phyloP scores from a whole-genome alignment of 2,113 vertebrate species.

The Pachyramphus minor region DNA sequence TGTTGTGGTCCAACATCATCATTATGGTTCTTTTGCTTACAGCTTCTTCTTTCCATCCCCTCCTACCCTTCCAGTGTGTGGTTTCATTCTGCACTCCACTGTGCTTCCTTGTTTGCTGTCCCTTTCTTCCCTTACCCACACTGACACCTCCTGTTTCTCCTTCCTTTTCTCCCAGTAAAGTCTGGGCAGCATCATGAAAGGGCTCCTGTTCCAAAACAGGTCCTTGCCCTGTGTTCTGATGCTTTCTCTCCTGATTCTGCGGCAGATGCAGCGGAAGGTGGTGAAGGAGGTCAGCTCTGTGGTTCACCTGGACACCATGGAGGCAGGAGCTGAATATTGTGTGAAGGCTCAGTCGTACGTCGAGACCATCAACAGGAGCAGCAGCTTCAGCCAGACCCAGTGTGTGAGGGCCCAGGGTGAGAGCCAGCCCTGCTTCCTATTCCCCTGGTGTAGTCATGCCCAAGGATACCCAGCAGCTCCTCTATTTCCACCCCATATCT shows the following conservation, averaged over 20 bases:
- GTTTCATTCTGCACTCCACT: neutral
- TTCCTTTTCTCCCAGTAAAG: neutral
- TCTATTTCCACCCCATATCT: rapidly evolving
- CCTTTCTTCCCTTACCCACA: neutral
- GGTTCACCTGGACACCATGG: constrained; percentile 59
- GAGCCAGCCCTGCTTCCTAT: neutral
- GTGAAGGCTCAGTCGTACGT: constrained; percentile 60
- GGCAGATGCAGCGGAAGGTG: constrained; percentile 52
- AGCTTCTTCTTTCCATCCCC: neutral
- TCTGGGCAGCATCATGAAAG: neutral
- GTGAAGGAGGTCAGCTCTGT: neutral
- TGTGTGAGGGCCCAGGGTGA: constrained; percentile 69
- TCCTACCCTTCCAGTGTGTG: neutral
- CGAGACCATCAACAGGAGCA: constrained; percentile 58
- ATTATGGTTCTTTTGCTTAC: neutral
- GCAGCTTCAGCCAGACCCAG: constrained; percentile 59
- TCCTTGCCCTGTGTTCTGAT: neutral
- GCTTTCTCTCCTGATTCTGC: neutral
- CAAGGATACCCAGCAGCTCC: neutral
- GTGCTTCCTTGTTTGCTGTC: neutral
- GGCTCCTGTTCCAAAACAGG: rapidly evolving
- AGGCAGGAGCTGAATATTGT: constrained; percentile 63
- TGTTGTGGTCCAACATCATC: neutral
- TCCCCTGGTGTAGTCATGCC: neutral
- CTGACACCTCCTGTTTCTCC: neutral